phyloP scores from a whole-genome alignment of 1,140 invertebrate genomes.

The Argopecten irradians region DNA sequence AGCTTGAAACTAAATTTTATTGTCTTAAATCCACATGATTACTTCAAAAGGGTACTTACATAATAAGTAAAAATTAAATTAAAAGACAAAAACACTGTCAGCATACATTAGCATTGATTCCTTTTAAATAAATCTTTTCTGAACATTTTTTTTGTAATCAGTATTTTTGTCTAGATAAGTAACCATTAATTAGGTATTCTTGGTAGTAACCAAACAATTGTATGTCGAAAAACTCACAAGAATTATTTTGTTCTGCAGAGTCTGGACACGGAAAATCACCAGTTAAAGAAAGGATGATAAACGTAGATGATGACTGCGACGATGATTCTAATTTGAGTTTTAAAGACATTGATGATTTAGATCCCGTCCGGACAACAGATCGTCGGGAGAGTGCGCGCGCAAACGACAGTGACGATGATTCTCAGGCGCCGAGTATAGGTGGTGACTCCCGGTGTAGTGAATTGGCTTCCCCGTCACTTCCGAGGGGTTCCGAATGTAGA shows the following conservation, averaged over 20 bases:
- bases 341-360: slow-evolving; percentile 3
- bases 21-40: too few species aligned
- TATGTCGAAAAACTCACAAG: too few species aligned
- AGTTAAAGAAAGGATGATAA: neutral
- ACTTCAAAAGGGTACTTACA: too few species aligned
- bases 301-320: neutral
- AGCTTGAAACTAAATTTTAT: too few species aligned
- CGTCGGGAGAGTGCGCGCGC: slow-evolving; percentile 11
- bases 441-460: neutral
- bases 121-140: too few species aligned
- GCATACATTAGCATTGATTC: too few species aligned
- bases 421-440: slow-evolving; percentile 8
- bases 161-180: too few species aligned
- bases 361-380: neutral
- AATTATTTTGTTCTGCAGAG: neutral
- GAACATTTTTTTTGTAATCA: too few species aligned
- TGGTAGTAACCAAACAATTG: too few species aligned
- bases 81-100: too few species aligned
- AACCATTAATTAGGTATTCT: too few species aligned
- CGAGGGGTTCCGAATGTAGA: neutral
- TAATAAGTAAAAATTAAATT: too few species aligned
- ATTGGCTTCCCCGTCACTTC: neutral
- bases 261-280: neutral
- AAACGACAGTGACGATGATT: neutral
- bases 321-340: slow-evolving; percentile 8